A percentile compares a stretch with the other conserved stretches of the same genome.
phyloP scores from a whole-genome alignment of 2,797 vertebrate genomes.

The Sarcoramphus papa region DNA sequence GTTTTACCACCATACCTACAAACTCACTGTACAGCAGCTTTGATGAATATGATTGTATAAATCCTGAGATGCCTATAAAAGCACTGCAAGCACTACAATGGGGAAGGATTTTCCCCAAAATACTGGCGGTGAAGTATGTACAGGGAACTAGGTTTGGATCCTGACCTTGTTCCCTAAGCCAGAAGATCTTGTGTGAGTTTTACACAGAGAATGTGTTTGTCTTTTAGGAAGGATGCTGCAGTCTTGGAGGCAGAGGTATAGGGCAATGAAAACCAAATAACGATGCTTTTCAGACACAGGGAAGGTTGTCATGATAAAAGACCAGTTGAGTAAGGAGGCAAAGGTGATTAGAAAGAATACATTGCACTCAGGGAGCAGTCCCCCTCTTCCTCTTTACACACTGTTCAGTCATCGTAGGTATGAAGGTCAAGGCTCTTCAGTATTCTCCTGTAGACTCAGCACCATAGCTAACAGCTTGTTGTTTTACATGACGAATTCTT shows the following conservation, averaged over 20 bases:
- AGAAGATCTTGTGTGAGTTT: background rate
- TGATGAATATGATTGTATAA: background rate
- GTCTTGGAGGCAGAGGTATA: background rate
- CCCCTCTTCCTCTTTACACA: background rate
- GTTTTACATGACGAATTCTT: background rate
- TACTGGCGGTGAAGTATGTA: background rate
- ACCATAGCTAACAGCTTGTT: background rate
- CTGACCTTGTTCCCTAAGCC: background rate
- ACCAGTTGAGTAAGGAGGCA: background rate
- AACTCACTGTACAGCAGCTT: background rate
- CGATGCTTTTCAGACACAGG: background rate
- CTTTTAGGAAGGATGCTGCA: background rate
- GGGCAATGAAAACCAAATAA: background rate
- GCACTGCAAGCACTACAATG: background rate
- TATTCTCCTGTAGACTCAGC: background rate
- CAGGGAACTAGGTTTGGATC: background rate
- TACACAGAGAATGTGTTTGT: background rate
- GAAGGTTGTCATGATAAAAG: background rate
- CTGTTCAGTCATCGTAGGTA: background rate
- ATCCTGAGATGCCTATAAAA: background rate
- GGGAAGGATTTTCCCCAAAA: background rate
- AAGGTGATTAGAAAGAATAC: background rate
- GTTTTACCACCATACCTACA: background rate
- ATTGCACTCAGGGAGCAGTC: background rate
- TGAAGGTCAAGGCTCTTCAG: background rate